phyloP scores from a whole-genome alignment of 2,888 invertebrate species.

The Cylindroiulus punctatus region DNA sequence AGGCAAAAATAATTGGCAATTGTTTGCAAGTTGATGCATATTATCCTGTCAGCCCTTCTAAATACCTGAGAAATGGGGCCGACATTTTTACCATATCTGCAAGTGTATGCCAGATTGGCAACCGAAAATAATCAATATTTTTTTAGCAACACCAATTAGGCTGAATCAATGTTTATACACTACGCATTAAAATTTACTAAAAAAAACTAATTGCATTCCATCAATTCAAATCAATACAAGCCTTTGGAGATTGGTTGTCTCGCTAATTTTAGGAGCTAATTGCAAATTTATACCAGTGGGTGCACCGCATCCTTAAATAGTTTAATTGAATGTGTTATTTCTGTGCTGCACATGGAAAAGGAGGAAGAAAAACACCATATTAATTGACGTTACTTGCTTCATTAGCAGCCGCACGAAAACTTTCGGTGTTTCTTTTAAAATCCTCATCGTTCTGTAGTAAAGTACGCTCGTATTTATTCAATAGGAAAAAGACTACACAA shows the following conservation, averaged over 20 bases:
- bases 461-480: neutral
- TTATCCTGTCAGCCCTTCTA: neutral
- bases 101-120: slow-evolving; percentile 5
- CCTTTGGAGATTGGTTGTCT: neutral
- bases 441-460: neutral
- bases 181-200: slow-evolving; percentile 5
- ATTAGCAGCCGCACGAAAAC: slow-evolving; percentile 1
- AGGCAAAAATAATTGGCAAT: neutral
- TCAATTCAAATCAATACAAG: slow-evolving; percentile 9
- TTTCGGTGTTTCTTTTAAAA: neutral
- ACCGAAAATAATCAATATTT: neutral
- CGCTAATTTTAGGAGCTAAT: slow-evolving; percentile 7
- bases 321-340: slow-evolving; percentile 5
- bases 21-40: neutral
- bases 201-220: slow-evolving; percentile 12
- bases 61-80: neutral
- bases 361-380: neutral
- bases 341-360: neutral
- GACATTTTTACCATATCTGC: neutral
- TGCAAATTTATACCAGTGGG: slow-evolving; percentile 27
- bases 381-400: slow-evolving; percentile 20
- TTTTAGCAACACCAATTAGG: neutral
- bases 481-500: neutral
- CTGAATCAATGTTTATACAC: slow-evolving; percentile 32
- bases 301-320: slow-evolving; percentile 27